Evolutionary conservation across 2,888 invertebrate species (phyloP).

Genomic region (Nesidiocoris tenuis): DNA sequence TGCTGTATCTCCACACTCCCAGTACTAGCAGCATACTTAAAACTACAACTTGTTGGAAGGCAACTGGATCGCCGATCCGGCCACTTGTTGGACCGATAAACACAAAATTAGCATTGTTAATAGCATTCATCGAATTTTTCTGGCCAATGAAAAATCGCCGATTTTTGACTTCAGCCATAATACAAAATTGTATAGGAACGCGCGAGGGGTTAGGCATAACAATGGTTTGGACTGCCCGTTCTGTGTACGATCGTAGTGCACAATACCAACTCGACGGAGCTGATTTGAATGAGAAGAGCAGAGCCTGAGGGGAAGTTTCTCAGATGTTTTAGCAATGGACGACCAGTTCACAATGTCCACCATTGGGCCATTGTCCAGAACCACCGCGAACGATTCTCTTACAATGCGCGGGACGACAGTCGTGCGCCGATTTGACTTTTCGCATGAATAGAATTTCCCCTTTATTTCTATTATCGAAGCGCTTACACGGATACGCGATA

Average conservation of each 20-base stretch:
- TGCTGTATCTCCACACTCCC: too few relatives aligned
- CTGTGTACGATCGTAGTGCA: background rate
- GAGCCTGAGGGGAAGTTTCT: background rate
- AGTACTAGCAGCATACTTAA: too few relatives aligned
- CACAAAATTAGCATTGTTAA: background rate
- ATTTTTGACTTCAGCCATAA: background rate
- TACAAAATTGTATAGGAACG: background rate
- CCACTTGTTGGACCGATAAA: background rate
- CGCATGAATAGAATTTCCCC: background rate
- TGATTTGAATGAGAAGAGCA: background rate
- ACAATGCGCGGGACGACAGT: background rate
- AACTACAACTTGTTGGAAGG: too few relatives aligned
- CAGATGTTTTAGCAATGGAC: background rate
- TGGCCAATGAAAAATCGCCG: background rate
- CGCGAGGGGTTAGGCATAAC: background rate
- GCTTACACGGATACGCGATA: background rate
- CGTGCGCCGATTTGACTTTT: background rate
- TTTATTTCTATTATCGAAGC: background rate
- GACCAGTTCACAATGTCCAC: background rate
- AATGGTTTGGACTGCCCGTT: background rate
- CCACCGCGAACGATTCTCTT: background rate
- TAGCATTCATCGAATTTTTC: background rate
- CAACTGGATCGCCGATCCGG: too few relatives aligned
- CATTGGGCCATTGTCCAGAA: background rate
- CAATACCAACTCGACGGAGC: background rate